Percentiles rank a stretch among this genome's conserved stretches.
These are phyloP conservation scores for Cercopithecus neglectus DNA, from an alignment of 2,797 vertebrate species.

Conservation along the genomic window DNA sequence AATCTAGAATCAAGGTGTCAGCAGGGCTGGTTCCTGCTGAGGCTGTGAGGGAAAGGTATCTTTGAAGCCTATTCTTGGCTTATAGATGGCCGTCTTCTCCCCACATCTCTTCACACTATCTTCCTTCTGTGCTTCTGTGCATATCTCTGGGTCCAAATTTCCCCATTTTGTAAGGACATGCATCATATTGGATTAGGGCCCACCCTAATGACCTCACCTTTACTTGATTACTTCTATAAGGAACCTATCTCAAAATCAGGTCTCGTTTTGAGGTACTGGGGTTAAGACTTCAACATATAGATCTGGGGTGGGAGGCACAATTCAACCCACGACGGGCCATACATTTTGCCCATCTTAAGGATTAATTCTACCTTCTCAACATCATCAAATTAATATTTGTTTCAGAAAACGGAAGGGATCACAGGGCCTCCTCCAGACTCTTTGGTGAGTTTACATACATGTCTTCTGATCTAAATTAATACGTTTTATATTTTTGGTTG, in stretches of 20 bases:
- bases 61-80: background rate
- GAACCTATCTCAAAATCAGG: background rate
- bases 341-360: background rate
- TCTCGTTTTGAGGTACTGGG: background rate
- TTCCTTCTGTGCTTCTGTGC: background rate
- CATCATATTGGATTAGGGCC: background rate
- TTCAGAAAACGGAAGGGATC: constrained; percentile 83
- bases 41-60: background rate
- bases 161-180: background rate
- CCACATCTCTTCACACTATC: accelerated
- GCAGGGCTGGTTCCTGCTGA: background rate
- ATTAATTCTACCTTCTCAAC: constrained; percentile 45
- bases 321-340: background rate
- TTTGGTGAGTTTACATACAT: constrained; percentile 72
- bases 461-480: background rate
- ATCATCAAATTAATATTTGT: constrained; percentile 60
- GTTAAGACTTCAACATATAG: background rate
- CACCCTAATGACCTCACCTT: background rate
- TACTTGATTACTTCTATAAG: background rate
- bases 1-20: background rate
- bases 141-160: background rate
- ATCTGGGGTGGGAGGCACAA: background rate
- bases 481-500: background rate
- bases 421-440: constrained; percentile 56
- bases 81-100: background rate